phyloP scores from a whole-genome alignment of 2,113 vertebrate genomes.

The Elaphurus davidianus region DNA sequence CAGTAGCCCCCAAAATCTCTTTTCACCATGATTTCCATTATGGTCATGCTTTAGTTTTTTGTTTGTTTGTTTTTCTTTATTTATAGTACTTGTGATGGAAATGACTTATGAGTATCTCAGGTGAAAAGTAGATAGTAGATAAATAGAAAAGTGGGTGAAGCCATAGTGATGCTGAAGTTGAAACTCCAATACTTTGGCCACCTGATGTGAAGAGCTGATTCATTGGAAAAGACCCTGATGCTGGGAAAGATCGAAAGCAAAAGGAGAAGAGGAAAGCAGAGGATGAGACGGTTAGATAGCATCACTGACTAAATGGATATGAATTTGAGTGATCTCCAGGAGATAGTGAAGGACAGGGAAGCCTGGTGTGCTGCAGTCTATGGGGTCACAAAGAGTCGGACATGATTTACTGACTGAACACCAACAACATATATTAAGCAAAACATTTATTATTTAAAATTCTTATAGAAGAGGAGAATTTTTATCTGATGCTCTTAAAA shows the following conservation, averaged over 20 bases:
- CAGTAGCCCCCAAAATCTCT: background rate
- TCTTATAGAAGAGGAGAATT: background rate
- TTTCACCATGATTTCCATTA: background rate
- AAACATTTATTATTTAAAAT: background rate
- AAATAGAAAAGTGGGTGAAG: background rate
- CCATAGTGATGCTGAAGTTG: background rate
- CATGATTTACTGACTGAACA: background rate
- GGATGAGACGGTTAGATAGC: background rate
- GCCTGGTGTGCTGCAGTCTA: background rate
- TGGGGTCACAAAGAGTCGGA: accelerated
- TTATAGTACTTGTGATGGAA: background rate
- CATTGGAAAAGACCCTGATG: background rate
- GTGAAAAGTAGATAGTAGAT: background rate
- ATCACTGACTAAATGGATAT: background rate
- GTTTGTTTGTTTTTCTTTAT: background rate
- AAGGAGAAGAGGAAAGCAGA: background rate
- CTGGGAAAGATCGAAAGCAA: background rate
- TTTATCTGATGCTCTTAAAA: background rate
- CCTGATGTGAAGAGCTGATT: background rate
- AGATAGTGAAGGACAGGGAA: background rate
- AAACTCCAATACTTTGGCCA: background rate
- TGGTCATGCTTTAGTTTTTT: background rate
- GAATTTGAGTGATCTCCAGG: background rate
- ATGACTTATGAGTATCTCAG: background rate
- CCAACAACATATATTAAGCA: background rate